Evolutionary conservation across 1,140 invertebrate species (phyloP).

Genomic region (Trichoplusia ni): DNA sequence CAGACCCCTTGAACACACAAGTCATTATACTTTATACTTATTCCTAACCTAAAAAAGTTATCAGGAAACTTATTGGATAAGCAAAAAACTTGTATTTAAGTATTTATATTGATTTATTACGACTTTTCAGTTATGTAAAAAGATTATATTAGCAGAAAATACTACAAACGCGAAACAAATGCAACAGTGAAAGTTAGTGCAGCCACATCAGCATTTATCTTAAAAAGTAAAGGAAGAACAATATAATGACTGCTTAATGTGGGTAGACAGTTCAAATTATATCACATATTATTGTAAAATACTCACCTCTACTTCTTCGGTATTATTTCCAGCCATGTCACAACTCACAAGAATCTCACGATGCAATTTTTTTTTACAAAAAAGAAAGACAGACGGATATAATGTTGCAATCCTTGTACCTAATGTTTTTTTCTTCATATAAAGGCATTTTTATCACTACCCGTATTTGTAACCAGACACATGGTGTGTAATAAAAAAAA

Average conservation of each 20-base stretch:
- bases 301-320: slow-evolving; percentile 78
- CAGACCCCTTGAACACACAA: slow-evolving; percentile 75
- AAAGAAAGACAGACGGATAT: slow-evolving; percentile 55
- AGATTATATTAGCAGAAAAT: slow-evolving; percentile 29
- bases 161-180: slow-evolving; percentile 61
- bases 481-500: no score
- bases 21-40: slow-evolving; percentile 56
- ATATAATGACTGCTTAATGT: slow-evolving; percentile 25
- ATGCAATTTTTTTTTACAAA: slow-evolving; percentile 65
- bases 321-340: slow-evolving; percentile 79
- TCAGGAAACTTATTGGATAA: background rate
- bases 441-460: background rate
- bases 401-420: slow-evolving; percentile 50
- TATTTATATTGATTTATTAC: background rate
- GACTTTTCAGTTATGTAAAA: slow-evolving; percentile 11
- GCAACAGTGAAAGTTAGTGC: slow-evolving; percentile 70
- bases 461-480: background rate
- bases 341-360: slow-evolving; percentile 69
- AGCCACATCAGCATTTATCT: slow-evolving; percentile 73
- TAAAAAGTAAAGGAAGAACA: slow-evolving; percentile 41
- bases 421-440: slow-evolving; percentile 5
- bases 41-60: slow-evolving; percentile 64
- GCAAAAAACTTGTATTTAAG: background rate
- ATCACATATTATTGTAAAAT: slow-evolving; percentile 38
- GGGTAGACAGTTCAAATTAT: slow-evolving; percentile 43